These are phyloP conservation scores for Solea solea DNA, from an alignment of 2,113 vertebrate genomes.

Conservation along the genomic window DNA sequence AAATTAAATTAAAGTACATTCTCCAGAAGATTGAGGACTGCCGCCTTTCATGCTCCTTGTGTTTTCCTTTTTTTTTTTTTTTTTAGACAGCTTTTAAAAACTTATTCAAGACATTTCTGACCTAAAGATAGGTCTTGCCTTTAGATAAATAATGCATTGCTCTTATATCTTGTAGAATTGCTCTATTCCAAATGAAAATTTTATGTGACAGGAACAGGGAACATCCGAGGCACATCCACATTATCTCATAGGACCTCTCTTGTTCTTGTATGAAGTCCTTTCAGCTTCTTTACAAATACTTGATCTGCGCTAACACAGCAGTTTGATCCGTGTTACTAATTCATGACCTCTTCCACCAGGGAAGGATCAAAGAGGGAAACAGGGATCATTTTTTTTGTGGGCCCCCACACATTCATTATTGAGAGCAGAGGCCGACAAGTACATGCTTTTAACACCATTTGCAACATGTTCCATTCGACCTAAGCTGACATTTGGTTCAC, in stretches of 20 bases:
- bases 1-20: constrained; percentile 30
- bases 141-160: constrained; percentile 71
- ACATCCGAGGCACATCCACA: constrained; percentile 51
- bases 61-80: neutral
- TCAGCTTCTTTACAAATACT: constrained; percentile 84
- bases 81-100: neutral
- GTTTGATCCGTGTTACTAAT: constrained; percentile 83
- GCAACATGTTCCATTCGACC: constrained; percentile 79
- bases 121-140: constrained; percentile 57
- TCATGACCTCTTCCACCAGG: constrained; percentile 72
- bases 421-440: constrained; percentile 70
- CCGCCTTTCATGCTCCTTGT: neutral
- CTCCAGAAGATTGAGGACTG: constrained; percentile 5
- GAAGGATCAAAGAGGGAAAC: constrained; percentile 74
- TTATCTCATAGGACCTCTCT: constrained; percentile 72
- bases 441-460: constrained; percentile 85
- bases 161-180: constrained; percentile 56
- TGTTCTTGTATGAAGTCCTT: constrained; percentile 73
- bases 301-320: constrained; percentile 81
- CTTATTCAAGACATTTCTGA: constrained; percentile 22
- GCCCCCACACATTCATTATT: constrained; percentile 75
- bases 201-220: constrained; percentile 60
- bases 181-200: constrained; percentile 57
- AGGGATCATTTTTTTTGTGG: constrained; percentile 72
- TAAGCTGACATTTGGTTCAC: constrained; percentile 71